phyloP scores from a whole-genome alignment of 2,797 vertebrate species.

The Podarcis lilfordi region DNA sequence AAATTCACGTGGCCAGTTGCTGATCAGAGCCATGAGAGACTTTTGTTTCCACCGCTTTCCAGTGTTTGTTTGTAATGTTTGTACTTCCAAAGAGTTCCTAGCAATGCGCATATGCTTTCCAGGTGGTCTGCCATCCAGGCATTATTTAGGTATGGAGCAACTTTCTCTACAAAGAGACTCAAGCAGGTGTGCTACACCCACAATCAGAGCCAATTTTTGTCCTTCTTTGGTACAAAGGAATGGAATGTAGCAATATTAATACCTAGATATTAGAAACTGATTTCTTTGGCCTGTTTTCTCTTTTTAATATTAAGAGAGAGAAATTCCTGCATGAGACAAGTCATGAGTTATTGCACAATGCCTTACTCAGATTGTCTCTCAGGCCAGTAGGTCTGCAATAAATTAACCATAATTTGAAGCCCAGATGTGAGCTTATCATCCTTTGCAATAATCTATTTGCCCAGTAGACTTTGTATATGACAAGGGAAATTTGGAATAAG shows the following conservation, averaged over 20 bases:
- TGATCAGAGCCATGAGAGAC: neutral
- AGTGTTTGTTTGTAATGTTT: neutral
- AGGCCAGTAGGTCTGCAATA: slow-evolving; percentile 41
- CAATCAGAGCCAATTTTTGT: neutral
- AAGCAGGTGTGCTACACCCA: neutral
- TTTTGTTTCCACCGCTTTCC: neutral
- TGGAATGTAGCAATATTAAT: neutral
- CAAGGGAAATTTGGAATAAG: slow-evolving; percentile 44
- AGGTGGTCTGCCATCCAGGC: neutral
- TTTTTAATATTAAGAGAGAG: slow-evolving; percentile 41
- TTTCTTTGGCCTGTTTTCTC: neutral
- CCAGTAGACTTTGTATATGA: slow-evolving; percentile 47
- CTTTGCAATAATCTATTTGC: slow-evolving; percentile 29
- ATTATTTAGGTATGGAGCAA: neutral
- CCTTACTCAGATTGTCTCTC: slow-evolving; percentile 48
- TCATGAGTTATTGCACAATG: slow-evolving; percentile 40
- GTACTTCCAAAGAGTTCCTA: neutral
- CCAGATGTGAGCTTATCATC: slow-evolving; percentile 60
- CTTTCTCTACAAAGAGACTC: neutral
- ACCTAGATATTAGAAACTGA: slow-evolving; percentile 12
- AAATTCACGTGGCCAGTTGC: neutral
- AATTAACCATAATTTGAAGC: slow-evolving; percentile 58
- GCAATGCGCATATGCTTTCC: neutral
- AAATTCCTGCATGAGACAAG: slow-evolving; percentile 45
- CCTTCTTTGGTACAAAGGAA: slow-evolving; percentile 15